Evolutionary conservation across 1,140 invertebrate species (phyloP).

Genomic region (Sinella curviseta): DNA sequence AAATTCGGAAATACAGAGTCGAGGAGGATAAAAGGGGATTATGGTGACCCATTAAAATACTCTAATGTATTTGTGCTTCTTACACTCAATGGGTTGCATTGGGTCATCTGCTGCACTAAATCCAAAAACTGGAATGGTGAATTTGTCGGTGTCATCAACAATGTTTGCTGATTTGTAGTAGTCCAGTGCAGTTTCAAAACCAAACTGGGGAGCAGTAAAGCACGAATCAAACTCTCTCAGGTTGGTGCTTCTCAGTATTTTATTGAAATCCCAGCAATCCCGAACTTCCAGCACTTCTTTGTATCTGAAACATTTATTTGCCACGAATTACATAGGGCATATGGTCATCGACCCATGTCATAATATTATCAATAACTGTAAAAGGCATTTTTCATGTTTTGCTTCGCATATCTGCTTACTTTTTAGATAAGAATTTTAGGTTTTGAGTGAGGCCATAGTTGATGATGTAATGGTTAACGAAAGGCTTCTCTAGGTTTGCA

Average conservation of each 20-base stretch:
- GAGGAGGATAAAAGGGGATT: not conserved
- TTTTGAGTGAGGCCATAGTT: conserved; percentile 42
- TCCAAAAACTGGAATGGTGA: conserved; percentile 45
- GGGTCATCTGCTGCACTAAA: conserved; percentile 42
- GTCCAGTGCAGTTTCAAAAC: conserved; percentile 39
- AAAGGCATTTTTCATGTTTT: not conserved
- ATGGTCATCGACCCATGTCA: too few species aligned
- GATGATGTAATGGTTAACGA: conserved; percentile 42
- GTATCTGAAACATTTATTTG: conserved; percentile 17
- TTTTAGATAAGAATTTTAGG: conserved; percentile 37
- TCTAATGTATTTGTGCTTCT: not conserved
- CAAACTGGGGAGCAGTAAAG: conserved; percentile 47
- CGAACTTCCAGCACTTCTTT: conserved; percentile 39
- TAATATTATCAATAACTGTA: not conserved
- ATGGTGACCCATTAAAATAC: not conserved
- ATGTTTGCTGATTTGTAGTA: conserved; percentile 45
- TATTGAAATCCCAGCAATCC: conserved; percentile 47
- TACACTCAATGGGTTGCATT: conserved; percentile 43
- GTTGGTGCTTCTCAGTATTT: conserved; percentile 30
- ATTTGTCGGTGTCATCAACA: conserved; percentile 38
- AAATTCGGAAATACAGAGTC: not conserved
- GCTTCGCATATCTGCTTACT: not conserved
- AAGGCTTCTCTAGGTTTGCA: conserved; percentile 38
- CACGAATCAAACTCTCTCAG: conserved; percentile 45
- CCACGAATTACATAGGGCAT: too few species aligned